Evolutionary conservation across 1,140 invertebrate genomes (phyloP).

Genomic region (Drosophila willistoni): DNA sequence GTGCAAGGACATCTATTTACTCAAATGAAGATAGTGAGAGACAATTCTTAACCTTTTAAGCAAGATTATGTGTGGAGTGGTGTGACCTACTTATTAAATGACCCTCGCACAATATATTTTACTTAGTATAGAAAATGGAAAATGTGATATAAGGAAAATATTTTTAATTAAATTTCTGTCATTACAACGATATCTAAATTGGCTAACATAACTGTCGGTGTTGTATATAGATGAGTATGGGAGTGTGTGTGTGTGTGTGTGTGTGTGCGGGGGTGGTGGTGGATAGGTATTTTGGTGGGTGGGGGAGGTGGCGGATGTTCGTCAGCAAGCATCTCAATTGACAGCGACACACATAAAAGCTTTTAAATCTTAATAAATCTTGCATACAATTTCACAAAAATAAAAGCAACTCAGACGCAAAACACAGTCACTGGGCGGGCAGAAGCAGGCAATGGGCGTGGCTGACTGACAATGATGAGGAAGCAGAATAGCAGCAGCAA

Average conservation of each 20-base stretch:
- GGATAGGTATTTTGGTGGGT: background rate
- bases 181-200: background rate
- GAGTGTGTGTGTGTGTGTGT: conserved; percentile 7
- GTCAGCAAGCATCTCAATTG: conserved; percentile 53
- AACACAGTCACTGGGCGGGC: conserved; percentile 31
- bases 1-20: too few relatives aligned
- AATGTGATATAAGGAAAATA: background rate
- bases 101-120: background rate
- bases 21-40: too few relatives aligned
- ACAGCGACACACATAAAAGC: conserved; percentile 79
- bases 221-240: background rate
- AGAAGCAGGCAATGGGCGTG: conserved; percentile 35
- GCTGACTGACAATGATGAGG: conserved; percentile 30
- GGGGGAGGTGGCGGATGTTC: background rate
- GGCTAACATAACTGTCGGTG: background rate
- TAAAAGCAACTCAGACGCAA: conserved; percentile 36
- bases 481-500: conserved; percentile 5
- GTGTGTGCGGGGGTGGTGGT: conserved; percentile 4
- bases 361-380: conserved; percentile 83
- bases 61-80: too few relatives aligned
- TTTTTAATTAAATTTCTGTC: conserved; percentile 14
- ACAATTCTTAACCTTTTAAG: too few relatives aligned
- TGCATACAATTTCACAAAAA: conserved; percentile 79
- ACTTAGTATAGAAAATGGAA: background rate
- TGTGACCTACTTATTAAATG: background rate